A percentile compares a stretch with the other conserved stretches of the same genome.
These are phyloP conservation scores for Volucella zonaria DNA, from an alignment of 2,888 invertebrate genomes.

Conservation along the genomic window DNA sequence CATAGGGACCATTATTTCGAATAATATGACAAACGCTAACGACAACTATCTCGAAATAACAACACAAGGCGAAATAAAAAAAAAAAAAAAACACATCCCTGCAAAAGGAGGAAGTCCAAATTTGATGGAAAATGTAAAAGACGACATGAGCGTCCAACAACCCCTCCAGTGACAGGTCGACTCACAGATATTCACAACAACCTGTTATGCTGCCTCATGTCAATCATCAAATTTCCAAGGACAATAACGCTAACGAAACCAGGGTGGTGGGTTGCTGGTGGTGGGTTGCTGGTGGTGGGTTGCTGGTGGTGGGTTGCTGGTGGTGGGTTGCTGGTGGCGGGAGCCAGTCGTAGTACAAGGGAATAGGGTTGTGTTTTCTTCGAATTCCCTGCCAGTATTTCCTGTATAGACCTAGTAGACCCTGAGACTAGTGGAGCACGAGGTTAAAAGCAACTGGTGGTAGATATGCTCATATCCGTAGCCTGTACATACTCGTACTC, in stretches of 20 bases:
- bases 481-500: too few relatives aligned
- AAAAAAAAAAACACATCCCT: neutral
- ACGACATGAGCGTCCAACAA: neutral
- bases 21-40: conserved; percentile 10
- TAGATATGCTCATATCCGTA: neutral
- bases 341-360: neutral
- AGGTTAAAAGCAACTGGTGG: conserved; percentile 66
- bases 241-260: conserved; percentile 4
- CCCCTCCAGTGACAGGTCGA: neutral
- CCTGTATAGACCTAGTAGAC: conserved; percentile 19
- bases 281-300: too few relatives aligned
- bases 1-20: conserved; percentile 1
- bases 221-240: conserved; percentile 30
- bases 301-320: too few relatives aligned
- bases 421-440: conserved; percentile 39
- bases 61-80: neutral
- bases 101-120: neutral
- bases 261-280: neutral
- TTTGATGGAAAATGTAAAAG: neutral
- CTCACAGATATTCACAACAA: conserved; percentile 6
- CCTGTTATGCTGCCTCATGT: conserved; percentile 14
- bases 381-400: neutral
- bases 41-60: conserved; percentile 6
- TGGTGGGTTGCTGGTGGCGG: neutral
- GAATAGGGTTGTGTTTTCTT: conserved; percentile 8